These are phyloP conservation scores for Lasiommata megera DNA, from an alignment of 2,888 invertebrate species.

Conservation along the genomic window DNA sequence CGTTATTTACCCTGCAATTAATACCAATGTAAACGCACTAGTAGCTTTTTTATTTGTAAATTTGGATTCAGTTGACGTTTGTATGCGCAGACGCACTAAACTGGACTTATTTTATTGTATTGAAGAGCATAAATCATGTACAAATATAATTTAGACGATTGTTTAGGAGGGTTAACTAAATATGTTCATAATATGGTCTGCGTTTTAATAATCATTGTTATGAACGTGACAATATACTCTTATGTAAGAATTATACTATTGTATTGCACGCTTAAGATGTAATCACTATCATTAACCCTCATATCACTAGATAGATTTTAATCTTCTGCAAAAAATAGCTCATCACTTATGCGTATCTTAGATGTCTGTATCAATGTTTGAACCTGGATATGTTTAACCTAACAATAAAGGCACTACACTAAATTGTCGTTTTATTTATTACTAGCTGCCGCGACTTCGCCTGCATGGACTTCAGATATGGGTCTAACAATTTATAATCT, in stretches of 20 bases:
- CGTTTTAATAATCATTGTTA: background rate
- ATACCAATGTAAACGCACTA: background rate
- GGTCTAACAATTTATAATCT: too few relatives aligned
- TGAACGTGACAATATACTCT: background rate
- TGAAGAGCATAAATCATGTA: background rate
- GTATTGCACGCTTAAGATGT: background rate
- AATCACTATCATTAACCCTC: slow-evolving; percentile 18
- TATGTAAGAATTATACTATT: background rate
- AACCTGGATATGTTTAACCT: slow-evolving; percentile 12
- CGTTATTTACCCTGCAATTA: too few relatives aligned
- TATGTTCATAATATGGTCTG: background rate
- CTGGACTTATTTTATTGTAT: background rate
- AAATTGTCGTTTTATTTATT: background rate
- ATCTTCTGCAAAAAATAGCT: slow-evolving; percentile 13
- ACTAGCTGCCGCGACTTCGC: too few relatives aligned
- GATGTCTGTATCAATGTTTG: slow-evolving; percentile 12
- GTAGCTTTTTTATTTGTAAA: background rate
- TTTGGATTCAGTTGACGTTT: too few relatives aligned
- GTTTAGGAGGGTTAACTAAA: background rate
- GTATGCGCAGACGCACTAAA: background rate
- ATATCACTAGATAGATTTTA: slow-evolving; percentile 26
- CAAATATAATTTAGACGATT: slow-evolving; percentile 4
- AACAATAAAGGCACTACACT: slow-evolving; percentile 22
- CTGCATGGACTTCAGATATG: too few relatives aligned
- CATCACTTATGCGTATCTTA: slow-evolving; percentile 18